These are phyloP conservation scores for Coelopa frigida DNA, from an alignment of 1,140 invertebrate species.

Conservation along the genomic window DNA sequence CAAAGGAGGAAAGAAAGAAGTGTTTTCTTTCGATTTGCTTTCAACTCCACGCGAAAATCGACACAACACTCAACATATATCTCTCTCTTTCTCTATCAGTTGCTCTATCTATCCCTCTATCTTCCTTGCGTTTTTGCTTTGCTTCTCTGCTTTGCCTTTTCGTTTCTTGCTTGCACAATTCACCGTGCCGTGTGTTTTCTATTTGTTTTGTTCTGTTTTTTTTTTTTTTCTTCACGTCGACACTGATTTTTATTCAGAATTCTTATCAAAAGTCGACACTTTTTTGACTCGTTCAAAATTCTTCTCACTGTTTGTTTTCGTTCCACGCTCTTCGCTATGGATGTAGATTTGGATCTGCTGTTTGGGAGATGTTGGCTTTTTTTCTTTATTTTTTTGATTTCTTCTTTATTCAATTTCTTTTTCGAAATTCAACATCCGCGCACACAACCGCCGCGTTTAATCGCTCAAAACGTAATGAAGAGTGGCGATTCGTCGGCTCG, in stretches of 20 bases:
- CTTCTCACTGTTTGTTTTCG: not conserved
- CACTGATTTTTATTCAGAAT: not conserved
- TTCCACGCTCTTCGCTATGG: not conserved
- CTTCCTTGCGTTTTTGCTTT: constrained; percentile 1
- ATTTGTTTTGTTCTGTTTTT: too few relatives aligned
- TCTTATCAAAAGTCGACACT: too few relatives aligned
- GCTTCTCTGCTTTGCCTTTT: constrained; percentile 1
- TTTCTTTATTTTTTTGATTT: too few relatives aligned
- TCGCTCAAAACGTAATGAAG: too few relatives aligned
- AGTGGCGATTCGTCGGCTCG: too few relatives aligned
- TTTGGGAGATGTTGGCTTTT: too few relatives aligned
- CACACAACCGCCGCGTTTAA: constrained; percentile 6
- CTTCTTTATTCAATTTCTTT: too few relatives aligned
- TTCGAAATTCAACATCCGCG: constrained; percentile 1
- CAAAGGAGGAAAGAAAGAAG: too few relatives aligned
- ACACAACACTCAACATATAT: not conserved
- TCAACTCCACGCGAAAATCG: not conserved
- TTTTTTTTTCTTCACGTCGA: not conserved
- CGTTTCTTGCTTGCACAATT: constrained; percentile 8
- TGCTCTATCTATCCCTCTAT: too few relatives aligned
- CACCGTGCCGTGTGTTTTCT: too few relatives aligned
- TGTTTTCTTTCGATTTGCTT: constrained; percentile 10
- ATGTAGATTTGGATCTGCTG: not conserved
- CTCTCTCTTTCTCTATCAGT: constrained; percentile 7
- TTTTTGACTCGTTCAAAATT: not conserved